A percentile compares a stretch with the other conserved stretches of the same genome.
Evolutionary conservation across 2,113 vertebrate species (phyloP).

Genomic region (Neolamprologus brichardi): DNA sequence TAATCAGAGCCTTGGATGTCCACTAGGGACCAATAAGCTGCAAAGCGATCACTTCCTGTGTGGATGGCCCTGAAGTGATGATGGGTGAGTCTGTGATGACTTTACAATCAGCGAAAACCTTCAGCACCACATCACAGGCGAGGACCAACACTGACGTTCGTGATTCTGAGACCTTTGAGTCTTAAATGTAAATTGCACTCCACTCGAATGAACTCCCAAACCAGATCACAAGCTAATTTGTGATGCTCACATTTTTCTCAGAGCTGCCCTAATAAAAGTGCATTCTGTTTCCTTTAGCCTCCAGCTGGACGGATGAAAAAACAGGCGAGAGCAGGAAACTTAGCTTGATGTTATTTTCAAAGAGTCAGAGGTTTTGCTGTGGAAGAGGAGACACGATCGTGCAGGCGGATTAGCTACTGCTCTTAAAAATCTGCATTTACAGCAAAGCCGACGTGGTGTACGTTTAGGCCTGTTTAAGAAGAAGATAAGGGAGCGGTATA

Average conservation of each 20-base stretch:
- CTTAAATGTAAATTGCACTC: not conserved
- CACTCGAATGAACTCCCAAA: not conserved
- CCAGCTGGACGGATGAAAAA: not conserved
- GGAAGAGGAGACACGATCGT: not conserved
- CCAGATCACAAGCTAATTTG: not conserved
- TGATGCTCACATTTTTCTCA: not conserved
- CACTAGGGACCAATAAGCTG: not conserved
- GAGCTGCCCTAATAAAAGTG: not conserved
- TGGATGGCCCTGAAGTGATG: fast-evolving
- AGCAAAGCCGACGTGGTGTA: not conserved
- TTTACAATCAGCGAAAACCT: not conserved
- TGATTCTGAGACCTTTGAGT: not conserved
- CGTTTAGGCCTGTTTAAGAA: constrained; percentile 1
- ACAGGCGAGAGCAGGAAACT: not conserved
- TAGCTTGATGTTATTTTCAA: not conserved
- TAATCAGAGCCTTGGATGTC: not conserved
- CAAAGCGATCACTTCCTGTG: fast-evolving
- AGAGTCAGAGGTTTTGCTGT: not conserved
- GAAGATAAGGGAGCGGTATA: not conserved
- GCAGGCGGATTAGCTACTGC: not conserved
- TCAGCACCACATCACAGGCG: not conserved
- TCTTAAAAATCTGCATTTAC: not conserved
- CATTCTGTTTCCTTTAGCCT: not conserved
- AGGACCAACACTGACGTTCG: not conserved
- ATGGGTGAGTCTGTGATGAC: fast-evolving